Evolutionary conservation across 2,113 vertebrate species (phyloP).

Genomic region (Entelurus aequoreus): DNA sequence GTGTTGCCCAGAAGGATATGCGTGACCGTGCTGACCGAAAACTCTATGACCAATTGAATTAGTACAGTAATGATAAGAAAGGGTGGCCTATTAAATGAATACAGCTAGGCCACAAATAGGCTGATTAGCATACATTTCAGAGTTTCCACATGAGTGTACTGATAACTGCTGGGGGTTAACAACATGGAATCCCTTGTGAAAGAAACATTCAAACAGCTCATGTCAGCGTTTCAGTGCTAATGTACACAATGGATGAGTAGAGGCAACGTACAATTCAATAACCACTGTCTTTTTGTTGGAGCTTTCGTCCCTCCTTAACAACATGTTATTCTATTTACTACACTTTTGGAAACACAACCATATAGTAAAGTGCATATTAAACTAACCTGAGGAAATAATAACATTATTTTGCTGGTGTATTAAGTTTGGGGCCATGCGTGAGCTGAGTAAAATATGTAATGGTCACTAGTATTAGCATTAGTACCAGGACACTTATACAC

Average conservation of each 20-base stretch:
- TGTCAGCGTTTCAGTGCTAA: slow-evolving; percentile 5
- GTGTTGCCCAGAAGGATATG: not conserved
- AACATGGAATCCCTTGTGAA: slow-evolving; percentile 16
- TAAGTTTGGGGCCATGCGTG: no score
- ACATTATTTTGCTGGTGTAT: no score
- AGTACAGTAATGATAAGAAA: not conserved
- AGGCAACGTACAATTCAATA: not conserved
- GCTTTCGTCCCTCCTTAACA: not conserved
- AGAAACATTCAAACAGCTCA: slow-evolving; percentile 19
- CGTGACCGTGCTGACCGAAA: slow-evolving; percentile 30
- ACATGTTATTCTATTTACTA: not conserved
- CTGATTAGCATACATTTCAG: slow-evolving; percentile 15
- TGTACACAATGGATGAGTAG: slow-evolving; percentile 2
- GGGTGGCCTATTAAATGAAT: not conserved
- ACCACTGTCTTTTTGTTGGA: no score
- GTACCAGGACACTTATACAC: no score
- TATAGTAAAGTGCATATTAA: no score
- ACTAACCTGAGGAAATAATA: no score
- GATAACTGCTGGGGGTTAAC: slow-evolving; percentile 19
- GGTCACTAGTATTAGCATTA: no score
- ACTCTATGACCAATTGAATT: slow-evolving; percentile 9
- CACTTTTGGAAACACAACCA: not conserved
- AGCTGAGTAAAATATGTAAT: no score
- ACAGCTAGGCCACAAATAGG: not conserved
- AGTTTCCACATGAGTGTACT: slow-evolving; percentile 16